Conservation (phyloP, 2,888 invertebrate genomes). For the Norana najaformis region DNA sequence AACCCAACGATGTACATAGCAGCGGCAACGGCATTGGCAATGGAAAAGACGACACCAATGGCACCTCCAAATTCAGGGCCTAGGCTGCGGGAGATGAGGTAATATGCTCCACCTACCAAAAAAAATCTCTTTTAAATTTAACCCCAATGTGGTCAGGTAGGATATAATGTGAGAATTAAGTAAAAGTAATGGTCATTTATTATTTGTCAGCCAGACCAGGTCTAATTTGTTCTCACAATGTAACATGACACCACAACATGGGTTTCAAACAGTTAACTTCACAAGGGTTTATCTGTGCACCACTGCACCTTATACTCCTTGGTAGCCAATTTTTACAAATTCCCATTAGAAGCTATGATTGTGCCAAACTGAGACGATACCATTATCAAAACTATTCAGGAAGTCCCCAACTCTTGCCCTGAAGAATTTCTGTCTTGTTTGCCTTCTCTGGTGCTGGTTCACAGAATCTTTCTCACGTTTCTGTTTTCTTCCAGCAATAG, state of each 20-base stretch:
- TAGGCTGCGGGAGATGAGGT: slow-evolving; percentile 90
- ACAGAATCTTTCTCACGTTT: no score
- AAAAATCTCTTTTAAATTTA: background rate
- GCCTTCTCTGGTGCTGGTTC: no score
- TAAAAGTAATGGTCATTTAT: background rate
- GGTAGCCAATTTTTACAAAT: no score
- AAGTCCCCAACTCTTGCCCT: no score
- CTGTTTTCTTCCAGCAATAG: no score
- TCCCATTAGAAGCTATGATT: no score
- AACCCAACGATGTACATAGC: slow-evolving; percentile 98
- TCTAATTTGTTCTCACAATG: background rate
- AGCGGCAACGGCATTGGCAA: slow-evolving; percentile 93
- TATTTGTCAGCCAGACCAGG: background rate
- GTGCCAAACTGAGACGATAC: no score
- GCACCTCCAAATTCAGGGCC: slow-evolving; percentile 96
- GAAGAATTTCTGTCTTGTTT: no score
- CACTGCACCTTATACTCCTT: no score
- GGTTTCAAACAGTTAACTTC: no score
- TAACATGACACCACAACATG: background rate
- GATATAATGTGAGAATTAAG: background rate
- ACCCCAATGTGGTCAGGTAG: background rate
- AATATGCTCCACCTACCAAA: slow-evolving; percentile 86
- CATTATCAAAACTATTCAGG: no score
- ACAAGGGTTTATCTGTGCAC: no score
- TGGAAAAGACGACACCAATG: slow-evolving; percentile 94